Evolutionary conservation across 2,797 vertebrate genomes (phyloP).

Genomic region (Dipus sagitta): DNA sequence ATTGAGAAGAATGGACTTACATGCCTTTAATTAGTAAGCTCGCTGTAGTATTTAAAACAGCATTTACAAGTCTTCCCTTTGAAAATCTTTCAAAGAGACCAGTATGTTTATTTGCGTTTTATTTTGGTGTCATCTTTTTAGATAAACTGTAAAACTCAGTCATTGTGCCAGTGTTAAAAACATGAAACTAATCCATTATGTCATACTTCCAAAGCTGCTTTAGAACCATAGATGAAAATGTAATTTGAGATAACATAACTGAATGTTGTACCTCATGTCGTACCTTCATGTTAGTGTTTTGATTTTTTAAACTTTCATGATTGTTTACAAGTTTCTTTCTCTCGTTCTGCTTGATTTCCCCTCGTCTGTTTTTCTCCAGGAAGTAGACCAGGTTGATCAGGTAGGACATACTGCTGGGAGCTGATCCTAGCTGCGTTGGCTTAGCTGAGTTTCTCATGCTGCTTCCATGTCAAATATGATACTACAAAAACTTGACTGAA

Average conservation of each 20-base stretch:
- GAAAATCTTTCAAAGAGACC: background rate
- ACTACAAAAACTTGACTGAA: slow-evolving; percentile 94
- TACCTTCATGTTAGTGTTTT: slow-evolving; percentile 88
- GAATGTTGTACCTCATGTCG: slow-evolving; percentile 85
- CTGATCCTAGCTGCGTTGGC: slow-evolving; percentile 91
- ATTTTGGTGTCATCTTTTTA: background rate
- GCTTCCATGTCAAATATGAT: slow-evolving; percentile 94
- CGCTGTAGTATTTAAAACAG: background rate
- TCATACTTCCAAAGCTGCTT: slow-evolving; percentile 68
- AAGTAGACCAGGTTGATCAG: slow-evolving; percentile 99
- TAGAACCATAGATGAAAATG: slow-evolving; percentile 7
- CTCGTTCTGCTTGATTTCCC: slow-evolving; percentile 96
- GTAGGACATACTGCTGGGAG: slow-evolving; percentile 94
- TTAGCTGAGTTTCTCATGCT: slow-evolving; percentile 97
- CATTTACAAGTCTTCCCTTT: background rate
- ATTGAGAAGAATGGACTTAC: background rate
- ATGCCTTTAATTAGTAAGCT: background rate
- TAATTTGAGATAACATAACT: slow-evolving; percentile 73
- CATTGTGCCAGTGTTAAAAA: slow-evolving; percentile 43
- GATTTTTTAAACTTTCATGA: slow-evolving; percentile 89
- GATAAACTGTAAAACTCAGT: background rate
- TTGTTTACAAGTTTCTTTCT: slow-evolving; percentile 99
- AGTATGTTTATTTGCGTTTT: background rate
- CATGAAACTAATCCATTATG: slow-evolving; percentile 41
- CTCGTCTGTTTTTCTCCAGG: slow-evolving; percentile 94